These are phyloP conservation scores for Yponomeuta malinellus DNA, from an alignment of 2,888 invertebrate genomes.

Conservation along the genomic window DNA sequence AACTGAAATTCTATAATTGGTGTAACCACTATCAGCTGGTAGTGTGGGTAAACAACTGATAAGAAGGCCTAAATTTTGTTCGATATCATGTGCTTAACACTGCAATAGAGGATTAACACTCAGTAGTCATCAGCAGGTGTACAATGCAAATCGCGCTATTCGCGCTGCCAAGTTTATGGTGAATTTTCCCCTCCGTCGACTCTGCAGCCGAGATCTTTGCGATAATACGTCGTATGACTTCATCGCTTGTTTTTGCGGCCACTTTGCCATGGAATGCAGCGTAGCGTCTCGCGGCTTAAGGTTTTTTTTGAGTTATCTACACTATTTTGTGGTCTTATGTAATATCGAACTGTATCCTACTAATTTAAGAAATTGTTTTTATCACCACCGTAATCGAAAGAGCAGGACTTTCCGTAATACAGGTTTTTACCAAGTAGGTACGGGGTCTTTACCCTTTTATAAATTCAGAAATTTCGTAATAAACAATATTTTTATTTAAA, in stretches of 20 bases:
- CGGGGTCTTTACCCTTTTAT: too few species aligned
- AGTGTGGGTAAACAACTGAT: not conserved
- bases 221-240: slow-evolving; percentile 9
- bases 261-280: slow-evolving; percentile 8
- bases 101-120: not conserved
- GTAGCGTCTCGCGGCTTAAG: too few species aligned
- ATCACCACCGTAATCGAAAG: too few species aligned
- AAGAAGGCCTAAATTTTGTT: not conserved
- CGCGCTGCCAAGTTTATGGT: not conserved
- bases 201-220: not conserved
- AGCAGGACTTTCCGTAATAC: too few species aligned
- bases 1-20: too few species aligned
- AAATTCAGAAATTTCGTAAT: too few species aligned
- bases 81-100: not conserved
- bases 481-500: too few species aligned
- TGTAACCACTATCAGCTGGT: not conserved
- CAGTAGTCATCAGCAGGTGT: not conserved
- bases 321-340: too few species aligned
- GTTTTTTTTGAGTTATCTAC: too few species aligned
- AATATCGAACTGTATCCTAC: too few species aligned
- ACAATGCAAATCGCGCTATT: not conserved
- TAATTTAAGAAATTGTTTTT: too few species aligned
- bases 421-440: too few species aligned
- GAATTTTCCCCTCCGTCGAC: not conserved
- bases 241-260: slow-evolving; percentile 11